Conservation (phyloP, 2,888 invertebrate genomes). For the Drosophila nigricruria region DNA sequence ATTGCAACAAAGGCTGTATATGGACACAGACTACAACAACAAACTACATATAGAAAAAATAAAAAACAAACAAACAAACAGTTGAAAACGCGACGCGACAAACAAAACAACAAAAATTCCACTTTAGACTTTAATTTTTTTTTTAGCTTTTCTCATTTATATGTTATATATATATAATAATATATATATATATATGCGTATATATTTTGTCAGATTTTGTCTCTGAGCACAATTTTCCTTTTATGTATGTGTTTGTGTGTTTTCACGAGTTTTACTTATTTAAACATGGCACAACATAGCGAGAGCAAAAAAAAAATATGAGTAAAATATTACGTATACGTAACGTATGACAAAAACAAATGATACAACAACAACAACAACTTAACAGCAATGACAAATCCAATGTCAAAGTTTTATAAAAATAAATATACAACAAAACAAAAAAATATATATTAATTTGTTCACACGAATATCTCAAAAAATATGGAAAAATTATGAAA, state of each 20-base stretch:
- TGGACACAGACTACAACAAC: constrained; percentile 52
- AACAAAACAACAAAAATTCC: constrained; percentile 37
- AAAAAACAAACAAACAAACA: constrained; percentile 47
- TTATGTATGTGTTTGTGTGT: constrained; percentile 17
- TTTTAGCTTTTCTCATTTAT: neutral
- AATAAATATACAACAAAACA: constrained; percentile 70
- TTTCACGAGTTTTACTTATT: constrained; percentile 26
- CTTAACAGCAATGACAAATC: constrained; percentile 80
- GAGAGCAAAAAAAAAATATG: constrained; percentile 7
- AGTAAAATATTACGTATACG: constrained; percentile 73
- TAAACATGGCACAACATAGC: constrained; percentile 33
- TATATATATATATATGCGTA: neutral
- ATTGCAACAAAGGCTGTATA: constrained; percentile 66
- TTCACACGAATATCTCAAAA: constrained; percentile 8
- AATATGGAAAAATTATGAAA: neutral
- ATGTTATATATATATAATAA: neutral
- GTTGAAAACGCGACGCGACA: constrained; percentile 44
- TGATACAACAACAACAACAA: constrained; percentile 35
- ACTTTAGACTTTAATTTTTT: constrained; percentile 17
- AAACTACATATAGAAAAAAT: constrained; percentile 8
- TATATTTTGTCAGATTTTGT: neutral
- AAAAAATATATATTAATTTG: neutral
- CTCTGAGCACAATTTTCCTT: constrained; percentile 31
- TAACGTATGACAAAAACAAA: constrained; percentile 39
- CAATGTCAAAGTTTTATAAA: constrained; percentile 82